phyloP scores from a whole-genome alignment of 2,888 invertebrate genomes.

The Boloria euphrosyne region DNA sequence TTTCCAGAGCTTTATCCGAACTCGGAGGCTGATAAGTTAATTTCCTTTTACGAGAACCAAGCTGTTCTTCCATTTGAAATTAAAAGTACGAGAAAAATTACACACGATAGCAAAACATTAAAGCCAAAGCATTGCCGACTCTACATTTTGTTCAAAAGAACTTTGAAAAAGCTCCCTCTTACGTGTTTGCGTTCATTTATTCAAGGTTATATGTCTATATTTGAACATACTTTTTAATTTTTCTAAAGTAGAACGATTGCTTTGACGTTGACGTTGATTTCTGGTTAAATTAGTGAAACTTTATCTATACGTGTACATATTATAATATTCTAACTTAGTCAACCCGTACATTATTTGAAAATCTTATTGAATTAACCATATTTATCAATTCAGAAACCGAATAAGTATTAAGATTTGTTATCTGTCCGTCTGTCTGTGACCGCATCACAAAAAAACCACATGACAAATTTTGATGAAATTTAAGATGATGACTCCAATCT shows the following conservation, averaged over 20 bases:
- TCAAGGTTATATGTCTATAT: slow-evolving; percentile 8
- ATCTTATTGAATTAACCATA: too few species aligned
- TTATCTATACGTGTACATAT: too few species aligned
- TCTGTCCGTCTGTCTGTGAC: too few species aligned
- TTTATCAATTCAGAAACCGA: too few species aligned
- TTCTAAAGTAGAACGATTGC: neutral
- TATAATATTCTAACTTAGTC: too few species aligned
- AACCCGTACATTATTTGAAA: too few species aligned
- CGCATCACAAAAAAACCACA: too few species aligned
- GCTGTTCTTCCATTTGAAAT: neutral
- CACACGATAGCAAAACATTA: slow-evolving; percentile 1
- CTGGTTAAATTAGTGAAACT: too few species aligned
- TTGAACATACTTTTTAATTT: slow-evolving; percentile 7
- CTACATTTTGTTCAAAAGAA: slow-evolving; percentile 4
- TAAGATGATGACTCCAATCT: too few species aligned
- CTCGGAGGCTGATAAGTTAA: slow-evolving; percentile 23
- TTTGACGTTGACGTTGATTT: too few species aligned
- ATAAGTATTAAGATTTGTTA: too few species aligned
- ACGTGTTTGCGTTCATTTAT: neutral
- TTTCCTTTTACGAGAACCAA: slow-evolving; percentile 17
- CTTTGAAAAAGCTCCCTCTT: slow-evolving; percentile 5
- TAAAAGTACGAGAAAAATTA: slow-evolving; percentile 18
- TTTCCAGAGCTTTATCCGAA: slow-evolving; percentile 17
- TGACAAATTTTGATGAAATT: too few species aligned
- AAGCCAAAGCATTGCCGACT: slow-evolving; percentile 17